Evolutionary conservation across 2,888 invertebrate species (phyloP), one percentile per base, ranked within the genome.

Genomic region (Lordiphosa fenestrarum): DNA sequence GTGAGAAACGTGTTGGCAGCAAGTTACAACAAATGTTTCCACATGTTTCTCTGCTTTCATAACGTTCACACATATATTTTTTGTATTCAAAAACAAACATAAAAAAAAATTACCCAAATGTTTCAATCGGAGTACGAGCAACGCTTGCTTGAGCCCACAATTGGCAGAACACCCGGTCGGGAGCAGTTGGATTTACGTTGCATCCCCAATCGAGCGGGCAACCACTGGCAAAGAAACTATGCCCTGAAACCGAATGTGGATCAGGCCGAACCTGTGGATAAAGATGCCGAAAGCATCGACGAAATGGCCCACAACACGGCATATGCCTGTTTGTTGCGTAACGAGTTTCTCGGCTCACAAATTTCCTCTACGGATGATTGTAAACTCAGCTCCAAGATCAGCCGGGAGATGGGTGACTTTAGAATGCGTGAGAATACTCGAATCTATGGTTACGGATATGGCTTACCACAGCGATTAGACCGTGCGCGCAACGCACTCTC

Each of bases 111-210:
- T 13, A 4, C 9, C 7, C 30, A 30, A 23, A 64, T 64, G 64
- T 64, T 64, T 36, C 66, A 66, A 58, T 51, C 51, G 30, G 64
- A 64, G 44, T 64, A 66, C 13, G 58, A 64, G 9, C 41, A 52
- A 3, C 44, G 66, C 0, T 49, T 64, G 23, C 66, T 66, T 15
- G 42, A 7, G n/a, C n/a, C 35, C 2, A 4, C 15, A 3, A 10
- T 41, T 13, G 7, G n/a, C n/a, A 30, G 7, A 23, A 6, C 36
- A 10, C 35, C 9, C n/a, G 48, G 13, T 1, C n/a, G 13, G 5
- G 59, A 63, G 40, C 40, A 63, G 21, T 12, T 51, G 4, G 63
- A 63, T 5, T 9, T 63, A 10, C 58, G 64, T 30, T 49, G 38
- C 48, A 64, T 64, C 15, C 64, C 64, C 2, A 13, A 6, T 6